Conservation (phyloP, 2,113 vertebrate species). For the Ginglymostoma cirratum region DNA sequence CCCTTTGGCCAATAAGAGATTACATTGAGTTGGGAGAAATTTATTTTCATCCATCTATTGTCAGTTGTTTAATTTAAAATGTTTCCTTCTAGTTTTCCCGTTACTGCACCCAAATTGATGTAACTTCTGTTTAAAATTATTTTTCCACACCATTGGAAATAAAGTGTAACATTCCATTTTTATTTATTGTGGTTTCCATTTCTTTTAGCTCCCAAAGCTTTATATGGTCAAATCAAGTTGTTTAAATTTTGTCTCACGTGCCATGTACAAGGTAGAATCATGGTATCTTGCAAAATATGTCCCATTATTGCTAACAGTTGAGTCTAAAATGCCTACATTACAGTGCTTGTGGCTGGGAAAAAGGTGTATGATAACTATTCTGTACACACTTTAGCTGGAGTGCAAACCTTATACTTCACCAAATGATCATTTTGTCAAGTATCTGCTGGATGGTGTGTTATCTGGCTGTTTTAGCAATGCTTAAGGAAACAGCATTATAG, state of each 20-base stretch:
- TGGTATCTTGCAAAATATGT: neutral
- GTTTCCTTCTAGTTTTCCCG: no score
- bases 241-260: neutral
- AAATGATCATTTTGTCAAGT: neutral
- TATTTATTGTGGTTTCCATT: neutral
- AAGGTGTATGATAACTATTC: neutral
- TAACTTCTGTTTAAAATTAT: neutral
- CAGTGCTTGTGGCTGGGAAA: neutral
- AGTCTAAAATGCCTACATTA: neutral
- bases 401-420: neutral
- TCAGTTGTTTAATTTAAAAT: neutral
- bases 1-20: neutral
- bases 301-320: neutral
- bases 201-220: neutral
- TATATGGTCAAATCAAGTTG: neutral
- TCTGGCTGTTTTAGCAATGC: neutral
- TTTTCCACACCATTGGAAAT: constrained; percentile 3
- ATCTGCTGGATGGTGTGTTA: neutral
- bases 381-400: neutral
- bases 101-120: neutral
- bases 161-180: constrained; percentile 28
- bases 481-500: neutral
- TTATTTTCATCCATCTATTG: constrained; percentile 4
- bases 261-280: no score
- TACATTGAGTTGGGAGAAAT: neutral